Evolutionary conservation across 2,888 invertebrate species (phyloP), one percentile per base, ranked within the genome.

Genomic region (Dromius quadrimaculatus): DNA sequence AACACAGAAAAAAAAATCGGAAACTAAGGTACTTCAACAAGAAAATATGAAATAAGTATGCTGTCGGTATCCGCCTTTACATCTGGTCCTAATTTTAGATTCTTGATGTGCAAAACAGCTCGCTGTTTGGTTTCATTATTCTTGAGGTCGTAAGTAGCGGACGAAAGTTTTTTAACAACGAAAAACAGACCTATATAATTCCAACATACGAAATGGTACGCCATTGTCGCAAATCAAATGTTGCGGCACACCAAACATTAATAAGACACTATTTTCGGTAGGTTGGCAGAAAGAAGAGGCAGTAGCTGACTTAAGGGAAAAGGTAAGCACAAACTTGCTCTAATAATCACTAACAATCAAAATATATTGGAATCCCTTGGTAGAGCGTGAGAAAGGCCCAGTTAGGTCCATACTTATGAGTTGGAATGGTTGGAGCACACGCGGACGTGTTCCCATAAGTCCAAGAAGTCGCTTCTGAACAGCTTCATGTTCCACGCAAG

Each of bases 171-270:
- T 45, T 45, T 13, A 8, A 2, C 13, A 0, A 64, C 15, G 1
- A n/a, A 11, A 61, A 54, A 75, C 2, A 72, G 74, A 0, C 74
- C 73, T 0, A 63, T 22, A 32, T 66, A 74, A 15, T 71, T 73
- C 0, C n/a, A n/a, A n/a, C n/a, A n/a, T n/a, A n/a, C n/a, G n/a
- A n/a, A n/a, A n/a, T n/a, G n/a, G n/a, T n/a, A n/a, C n/a, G n/a
- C n/a, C n/a, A n/a, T n/a, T n/a, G 72, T 71, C 1, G 72, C 71
- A 6, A 75, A 59, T 17, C 38, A 66, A 17, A 66, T 11, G 47
- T 66, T 73, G 73, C 0, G 72, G 74, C 2, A 75, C 72, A 1
- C 73, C 74, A 41, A 72, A 75, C 1, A 64, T 41, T 3, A 62
- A 47, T 22, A 74, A 75, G 0, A 74, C 61, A 1, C 57, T 9